These are phyloP conservation scores for Caranx ignobilis DNA, from an alignment of 2,113 vertebrate species.

Conservation along the genomic window DNA sequence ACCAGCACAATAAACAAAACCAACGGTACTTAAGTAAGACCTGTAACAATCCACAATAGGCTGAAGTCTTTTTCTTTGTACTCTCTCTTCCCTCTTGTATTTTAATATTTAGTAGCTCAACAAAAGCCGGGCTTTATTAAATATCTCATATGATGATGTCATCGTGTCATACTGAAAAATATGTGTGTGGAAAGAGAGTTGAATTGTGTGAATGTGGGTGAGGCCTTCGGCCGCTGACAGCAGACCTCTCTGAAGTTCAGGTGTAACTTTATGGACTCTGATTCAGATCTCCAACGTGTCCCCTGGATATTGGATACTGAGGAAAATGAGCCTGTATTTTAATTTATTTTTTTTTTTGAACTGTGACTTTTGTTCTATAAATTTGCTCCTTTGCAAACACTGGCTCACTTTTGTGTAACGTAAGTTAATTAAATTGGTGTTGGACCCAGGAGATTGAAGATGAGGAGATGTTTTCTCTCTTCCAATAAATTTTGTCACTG, in stretches of 20 bases:
- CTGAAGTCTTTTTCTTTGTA: too few species aligned
- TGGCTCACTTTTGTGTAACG: slow-evolving; percentile 2
- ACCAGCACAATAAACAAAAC: too few species aligned
- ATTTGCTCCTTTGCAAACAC: slow-evolving; percentile 34
- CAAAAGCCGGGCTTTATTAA: slow-evolving; percentile 5
- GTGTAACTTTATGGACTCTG: slow-evolving; percentile 37
- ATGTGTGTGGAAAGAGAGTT: background rate
- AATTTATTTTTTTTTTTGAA: background rate
- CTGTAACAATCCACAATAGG: too few species aligned
- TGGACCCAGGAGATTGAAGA: slow-evolving; percentile 14
- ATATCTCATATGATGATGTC: background rate
- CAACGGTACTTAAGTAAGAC: too few species aligned
- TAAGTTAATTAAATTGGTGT: slow-evolving; percentile 47
- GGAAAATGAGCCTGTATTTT: background rate
- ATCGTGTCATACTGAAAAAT: slow-evolving; percentile 1
- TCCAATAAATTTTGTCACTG: slow-evolving; percentile 37
- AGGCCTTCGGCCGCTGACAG: slow-evolving; percentile 8
- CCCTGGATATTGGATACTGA: slow-evolving; percentile 14
- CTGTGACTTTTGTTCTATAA: slow-evolving; percentile 21
- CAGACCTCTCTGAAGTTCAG: slow-evolving; percentile 20
- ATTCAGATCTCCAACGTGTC: background rate
- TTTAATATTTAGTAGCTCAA: background rate
- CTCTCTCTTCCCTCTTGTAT: too few species aligned
- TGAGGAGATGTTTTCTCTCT: slow-evolving; percentile 3
- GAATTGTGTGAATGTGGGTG: background rate